Evolutionary conservation across 2,797 vertebrate species (phyloP).

Genomic region (Peromyscus aztecus): DNA sequence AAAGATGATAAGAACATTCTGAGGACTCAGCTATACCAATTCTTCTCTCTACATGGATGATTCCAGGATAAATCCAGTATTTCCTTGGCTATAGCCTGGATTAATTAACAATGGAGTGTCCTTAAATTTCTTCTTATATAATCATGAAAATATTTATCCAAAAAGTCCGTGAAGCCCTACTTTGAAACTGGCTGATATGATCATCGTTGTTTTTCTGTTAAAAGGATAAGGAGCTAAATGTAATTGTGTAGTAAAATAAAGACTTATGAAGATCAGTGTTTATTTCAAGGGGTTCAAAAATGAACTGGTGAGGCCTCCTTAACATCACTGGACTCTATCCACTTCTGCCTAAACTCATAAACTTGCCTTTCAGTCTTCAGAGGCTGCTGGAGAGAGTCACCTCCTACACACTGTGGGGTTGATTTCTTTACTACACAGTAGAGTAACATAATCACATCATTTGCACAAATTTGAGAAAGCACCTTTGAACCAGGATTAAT

Average conservation of each 20-base stretch:
- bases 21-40: neutral
- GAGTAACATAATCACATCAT: neutral
- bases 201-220: conserved; percentile 60
- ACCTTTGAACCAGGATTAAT: conserved; percentile 39
- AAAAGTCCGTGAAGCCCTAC: conserved; percentile 12
- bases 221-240: conserved; percentile 66
- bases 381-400: neutral
- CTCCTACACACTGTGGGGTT: neutral
- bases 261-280: conserved; percentile 51
- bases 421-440: neutral
- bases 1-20: neutral
- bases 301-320: conserved; percentile 10
- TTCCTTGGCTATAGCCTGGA: neutral
- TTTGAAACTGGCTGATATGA: conserved; percentile 60
- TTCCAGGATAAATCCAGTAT: conserved; percentile 36
- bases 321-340: conserved; percentile 31
- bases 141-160: conserved; percentile 25
- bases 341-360: conserved; percentile 31
- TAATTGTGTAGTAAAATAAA: conserved; percentile 71
- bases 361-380: conserved; percentile 26
- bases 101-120: conserved; percentile 27
- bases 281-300: conserved; percentile 60
- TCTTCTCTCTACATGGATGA: conserved; percentile 9
- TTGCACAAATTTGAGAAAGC: conserved; percentile 27
- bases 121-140: conserved; percentile 57